A percentile compares a stretch with the other conserved stretches of the same genome.
Conservation (phyloP, 2,113 vertebrate species). For the Gulo gulo region DNA sequence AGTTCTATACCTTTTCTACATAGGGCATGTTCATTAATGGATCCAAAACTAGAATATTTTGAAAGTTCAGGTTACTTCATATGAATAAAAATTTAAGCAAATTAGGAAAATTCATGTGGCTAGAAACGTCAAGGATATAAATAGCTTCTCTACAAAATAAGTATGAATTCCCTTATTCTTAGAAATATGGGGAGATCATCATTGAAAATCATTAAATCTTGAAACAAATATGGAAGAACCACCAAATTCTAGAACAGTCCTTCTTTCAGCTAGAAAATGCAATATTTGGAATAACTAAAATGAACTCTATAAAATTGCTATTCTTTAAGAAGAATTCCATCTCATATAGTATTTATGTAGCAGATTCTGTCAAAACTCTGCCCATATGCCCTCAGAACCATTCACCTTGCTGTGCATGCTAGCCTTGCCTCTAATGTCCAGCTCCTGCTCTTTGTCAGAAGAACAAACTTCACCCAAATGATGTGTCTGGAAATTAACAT, state of each 20-base stretch:
- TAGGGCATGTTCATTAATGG: not conserved
- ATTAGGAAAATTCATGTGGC: not conserved
- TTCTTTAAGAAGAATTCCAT: not conserved
- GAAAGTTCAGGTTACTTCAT: not conserved
- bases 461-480: not conserved
- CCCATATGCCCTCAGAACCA: not conserved
- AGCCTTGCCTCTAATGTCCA: not conserved
- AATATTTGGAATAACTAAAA: not conserved
- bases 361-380: not conserved
- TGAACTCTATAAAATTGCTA: not conserved
- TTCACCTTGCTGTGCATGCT: not conserved
- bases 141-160: not conserved
- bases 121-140: not conserved
- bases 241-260: not conserved
- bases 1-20: not conserved
- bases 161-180: not conserved
- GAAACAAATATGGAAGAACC: not conserved
- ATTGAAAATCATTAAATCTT: not conserved
- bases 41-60: not conserved
- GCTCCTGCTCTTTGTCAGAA: not conserved
- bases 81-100: not conserved
- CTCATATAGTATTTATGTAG: not conserved
- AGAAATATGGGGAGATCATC: not conserved
- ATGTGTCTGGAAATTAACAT: not conserved
- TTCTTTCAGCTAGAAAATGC: not conserved